Base-by-base conservation (phyloP, 2,888 invertebrate species). In the Alcis repandata region DNA sequence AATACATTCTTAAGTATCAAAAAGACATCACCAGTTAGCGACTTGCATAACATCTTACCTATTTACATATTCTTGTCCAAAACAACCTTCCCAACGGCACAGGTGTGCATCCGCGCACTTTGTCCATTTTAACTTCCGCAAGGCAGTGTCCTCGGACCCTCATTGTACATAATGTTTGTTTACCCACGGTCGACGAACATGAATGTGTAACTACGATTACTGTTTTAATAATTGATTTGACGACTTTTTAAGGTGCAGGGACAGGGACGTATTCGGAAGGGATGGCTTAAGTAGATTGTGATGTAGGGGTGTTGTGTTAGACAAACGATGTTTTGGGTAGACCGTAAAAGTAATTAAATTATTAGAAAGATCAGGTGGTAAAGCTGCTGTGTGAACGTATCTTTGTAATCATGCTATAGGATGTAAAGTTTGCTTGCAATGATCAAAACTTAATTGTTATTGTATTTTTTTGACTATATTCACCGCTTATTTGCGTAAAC, bases 151-250 rank as follows among this genome's bases (percentile, higher is more conserved):
- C 69, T 72, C 15, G 71, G 68, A 13, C 76, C 78, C 72, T 69
- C 70, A 62, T 69, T 63, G 72, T 79, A 36, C 45, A 78, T 71
- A 75, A 45, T 59, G 41, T 78, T 69, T 68, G 67, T 71, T 71
- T 69, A 67, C 63, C 58, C 61, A 63, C 67, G 70, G 70, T 70
- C 60, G 77, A 63, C 83, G 80, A 78, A 71, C 70, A 69, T 81
- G 79, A 82, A 82, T 83, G 77, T 79, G 82, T 83, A 74, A 83
- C 80, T 27, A 75, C 70, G 70, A 70, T 68, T 15, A 38, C 72
- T 63, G 66, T 68, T 73, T 75, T 71, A 70, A 74, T 79, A 79
- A 78, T 78, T 72, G 73, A 77, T 77, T 76, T 69, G 59, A 71
- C 59, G 69, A 66, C 64, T 71, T 72, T 71, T 74, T 72, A 69